phyloP scores from a whole-genome alignment of 2,113 vertebrate species.

The Casuarius casuarius region DNA sequence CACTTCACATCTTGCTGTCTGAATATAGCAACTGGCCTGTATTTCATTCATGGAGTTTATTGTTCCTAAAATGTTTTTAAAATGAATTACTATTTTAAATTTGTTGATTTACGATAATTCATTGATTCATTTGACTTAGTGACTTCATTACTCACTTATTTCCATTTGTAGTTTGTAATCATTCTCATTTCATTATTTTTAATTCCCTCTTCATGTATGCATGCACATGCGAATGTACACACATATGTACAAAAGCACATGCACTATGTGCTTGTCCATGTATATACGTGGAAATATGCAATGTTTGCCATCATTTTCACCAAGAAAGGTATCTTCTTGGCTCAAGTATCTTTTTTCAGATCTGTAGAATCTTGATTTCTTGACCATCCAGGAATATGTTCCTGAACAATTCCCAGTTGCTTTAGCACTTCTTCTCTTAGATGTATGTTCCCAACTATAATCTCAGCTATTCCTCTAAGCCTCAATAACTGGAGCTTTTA shows the following conservation, averaged over 20 bases:
- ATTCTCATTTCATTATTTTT: neutral
- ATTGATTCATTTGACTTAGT: neutral
- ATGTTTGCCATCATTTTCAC: neutral
- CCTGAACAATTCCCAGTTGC: constrained; percentile 5
- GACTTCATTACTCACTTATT: neutral
- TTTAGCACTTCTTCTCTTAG: neutral
- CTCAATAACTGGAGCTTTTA: neutral
- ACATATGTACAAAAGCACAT: neutral
- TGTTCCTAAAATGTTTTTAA: neutral
- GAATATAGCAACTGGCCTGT: neutral
- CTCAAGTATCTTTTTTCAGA: neutral
- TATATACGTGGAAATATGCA: neutral
- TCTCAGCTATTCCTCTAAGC: neutral
- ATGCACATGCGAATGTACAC: neutral
- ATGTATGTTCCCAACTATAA: neutral
- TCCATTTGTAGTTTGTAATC: neutral
- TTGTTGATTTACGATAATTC: neutral
- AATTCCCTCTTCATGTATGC: neutral
- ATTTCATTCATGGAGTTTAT: neutral
- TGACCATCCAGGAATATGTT: neutral
- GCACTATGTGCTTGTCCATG: neutral
- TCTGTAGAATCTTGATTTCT: neutral
- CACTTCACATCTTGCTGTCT: neutral
- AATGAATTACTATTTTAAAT: neutral
- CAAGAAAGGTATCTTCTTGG: neutral